Evolutionary conservation across 2,113 vertebrate genomes (phyloP).

Genomic region (Probosciger aterrimus): DNA sequence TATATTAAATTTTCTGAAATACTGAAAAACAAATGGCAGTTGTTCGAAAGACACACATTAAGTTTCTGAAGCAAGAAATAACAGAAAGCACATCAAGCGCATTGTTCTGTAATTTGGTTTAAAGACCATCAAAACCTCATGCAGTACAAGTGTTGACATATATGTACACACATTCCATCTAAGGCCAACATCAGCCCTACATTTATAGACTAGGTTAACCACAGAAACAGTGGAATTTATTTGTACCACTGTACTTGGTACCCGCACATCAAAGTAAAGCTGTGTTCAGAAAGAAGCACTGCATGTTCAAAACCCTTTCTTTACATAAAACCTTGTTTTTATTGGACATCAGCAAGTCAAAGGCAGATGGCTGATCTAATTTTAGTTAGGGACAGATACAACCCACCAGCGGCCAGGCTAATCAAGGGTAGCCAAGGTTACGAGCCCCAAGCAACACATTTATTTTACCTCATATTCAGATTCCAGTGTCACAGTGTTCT

Average conservation of each 20-base stretch:
- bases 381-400: slow-evolving; percentile 50
- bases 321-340: slow-evolving; percentile 54
- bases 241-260: neutral
- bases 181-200: neutral
- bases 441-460: slow-evolving; percentile 8
- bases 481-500: slow-evolving; percentile 79
- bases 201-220: slow-evolving; percentile 23
- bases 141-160: neutral
- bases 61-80: neutral
- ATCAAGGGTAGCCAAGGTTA: slow-evolving; percentile 42
- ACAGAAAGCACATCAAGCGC: neutral
- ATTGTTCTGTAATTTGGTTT: neutral
- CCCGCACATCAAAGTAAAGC: slow-evolving; percentile 25
- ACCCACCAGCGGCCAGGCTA: slow-evolving; percentile 16
- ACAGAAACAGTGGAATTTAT: neutral
- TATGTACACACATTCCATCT: neutral
- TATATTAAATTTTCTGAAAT: neutral
- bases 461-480: slow-evolving; percentile 87
- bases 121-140: neutral
- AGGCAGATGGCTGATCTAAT: slow-evolving; percentile 61
- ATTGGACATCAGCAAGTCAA: slow-evolving; percentile 34
- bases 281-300: slow-evolving; percentile 30
- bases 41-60: neutral
- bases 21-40: neutral
- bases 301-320: slow-evolving; percentile 6